phyloP scores from a whole-genome alignment of 2,888 invertebrate genomes.

The Didymodactylos carnosus region DNA sequence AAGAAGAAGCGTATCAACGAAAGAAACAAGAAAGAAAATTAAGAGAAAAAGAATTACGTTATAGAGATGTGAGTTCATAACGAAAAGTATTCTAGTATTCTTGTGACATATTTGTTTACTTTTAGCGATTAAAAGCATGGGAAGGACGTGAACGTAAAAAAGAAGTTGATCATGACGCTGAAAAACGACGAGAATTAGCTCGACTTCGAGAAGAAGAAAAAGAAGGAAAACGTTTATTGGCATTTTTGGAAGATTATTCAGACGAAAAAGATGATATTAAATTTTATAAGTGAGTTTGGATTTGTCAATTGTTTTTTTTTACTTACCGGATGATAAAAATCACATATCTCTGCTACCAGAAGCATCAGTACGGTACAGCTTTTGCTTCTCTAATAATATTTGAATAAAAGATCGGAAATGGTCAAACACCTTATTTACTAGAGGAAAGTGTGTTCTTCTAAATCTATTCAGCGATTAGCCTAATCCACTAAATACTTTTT shows the following conservation, averaged over 20 bases:
- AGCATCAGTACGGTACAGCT: not conserved
- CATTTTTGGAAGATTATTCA: constrained; percentile 95
- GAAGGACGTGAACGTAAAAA: constrained; percentile 34
- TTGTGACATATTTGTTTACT: too few relatives aligned
- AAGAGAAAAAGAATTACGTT: constrained; percentile 26
- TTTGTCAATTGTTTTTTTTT: not conserved
- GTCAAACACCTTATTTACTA: too few relatives aligned
- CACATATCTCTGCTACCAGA: not conserved
- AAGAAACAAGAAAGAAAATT: constrained; percentile 24
- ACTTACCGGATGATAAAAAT: constrained; percentile 35
- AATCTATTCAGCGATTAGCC: too few relatives aligned
- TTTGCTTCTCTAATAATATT: not conserved
- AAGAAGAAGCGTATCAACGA: constrained; percentile 48
- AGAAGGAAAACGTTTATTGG: constrained; percentile 78
- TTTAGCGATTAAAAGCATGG: constrained; percentile 27
- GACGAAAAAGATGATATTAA: constrained; percentile 91
- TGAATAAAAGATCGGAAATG: too few relatives aligned
- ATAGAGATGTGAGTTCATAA: constrained; percentile 33
- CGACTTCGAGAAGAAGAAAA: constrained; percentile 55
- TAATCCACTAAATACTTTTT: too few relatives aligned
- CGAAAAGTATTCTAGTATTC: not conserved
- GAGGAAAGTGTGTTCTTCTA: too few relatives aligned
- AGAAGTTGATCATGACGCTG: constrained; percentile 39
- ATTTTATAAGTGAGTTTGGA: constrained; percentile 61
- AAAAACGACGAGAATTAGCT: constrained; percentile 65